Base-by-base conservation (phyloP, 2,888 invertebrate genomes). In the Uloborus plumipes region DNA sequence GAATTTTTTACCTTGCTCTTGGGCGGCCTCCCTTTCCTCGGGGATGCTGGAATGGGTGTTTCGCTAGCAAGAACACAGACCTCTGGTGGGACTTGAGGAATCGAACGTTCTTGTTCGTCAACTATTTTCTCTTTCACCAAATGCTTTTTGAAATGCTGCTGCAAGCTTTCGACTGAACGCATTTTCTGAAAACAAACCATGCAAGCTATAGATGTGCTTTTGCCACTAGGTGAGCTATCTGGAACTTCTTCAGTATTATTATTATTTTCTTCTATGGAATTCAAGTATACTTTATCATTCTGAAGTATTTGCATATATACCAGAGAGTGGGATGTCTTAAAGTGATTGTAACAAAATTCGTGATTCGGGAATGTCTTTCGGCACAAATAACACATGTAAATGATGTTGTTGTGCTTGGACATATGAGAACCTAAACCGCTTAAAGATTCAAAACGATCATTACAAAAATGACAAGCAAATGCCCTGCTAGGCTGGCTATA, bases 311-410 rank as follows among this genome's bases (percentile, higher is more conserved):
- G 72, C 55, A 73, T 93, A 88, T 95, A 97, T 86, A 96, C 96
- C 7, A 93, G 90, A 0, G 92, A 89, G 87, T 97, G 97, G 59
- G 91, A 90, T 26, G 92, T 91, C 85, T 93, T 93, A 86, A 96
- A 93, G 88, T 97, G 97, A 49, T 93, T 93, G 83, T 97, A 90
- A 26, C 95, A 95, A 20, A 94, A 94, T 82, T 93, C 92, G 2
- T 97, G 91, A 61, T 94, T 94, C 0, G 92, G 91, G 87, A 94
- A 97, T 0, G 95, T 94, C 13, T 93, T 93, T 87, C 97, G 97
- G 88, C 98, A 98, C 0, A 98, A 91, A 89, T 97, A 96, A 88
- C 98, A 98, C 89, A 96, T 96, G 90, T 94, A 97, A 2, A 89
- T 88, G n/a, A 9, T 95, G 47, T 82, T 73, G 14, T 50, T 73